A percentile compares a stretch with the other conserved stretches of the same genome.
Evolutionary conservation across 2,113 vertebrate species (phyloP).

Genomic region (Xiphophorus maculatus): DNA sequence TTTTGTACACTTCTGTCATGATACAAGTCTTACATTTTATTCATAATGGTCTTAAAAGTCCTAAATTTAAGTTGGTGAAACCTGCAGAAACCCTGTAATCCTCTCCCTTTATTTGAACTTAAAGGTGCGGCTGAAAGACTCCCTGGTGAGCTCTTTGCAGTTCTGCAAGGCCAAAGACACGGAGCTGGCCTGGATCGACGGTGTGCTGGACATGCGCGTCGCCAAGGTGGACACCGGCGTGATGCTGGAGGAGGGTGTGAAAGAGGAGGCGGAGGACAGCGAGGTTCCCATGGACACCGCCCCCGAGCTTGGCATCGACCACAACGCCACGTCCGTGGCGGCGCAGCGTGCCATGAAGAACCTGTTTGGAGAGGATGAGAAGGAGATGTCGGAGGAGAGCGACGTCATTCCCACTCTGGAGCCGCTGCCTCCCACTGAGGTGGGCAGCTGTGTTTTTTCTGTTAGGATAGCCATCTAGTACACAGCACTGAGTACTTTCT

Average conservation of each 20-base stretch:
- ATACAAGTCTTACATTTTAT: no score
- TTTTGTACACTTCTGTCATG: no score
- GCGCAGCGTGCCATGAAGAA: slow-evolving; percentile 94
- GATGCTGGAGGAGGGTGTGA: slow-evolving; percentile 90
- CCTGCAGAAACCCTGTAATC: no score
- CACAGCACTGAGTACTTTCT: not conserved
- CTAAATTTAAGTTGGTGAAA: no score
- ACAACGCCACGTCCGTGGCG: slow-evolving; percentile 81
- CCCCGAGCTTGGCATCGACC: slow-evolving; percentile 76
- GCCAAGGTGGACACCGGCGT: slow-evolving; percentile 97
- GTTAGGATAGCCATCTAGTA: not conserved
- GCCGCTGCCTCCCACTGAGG: slow-evolving; percentile 90
- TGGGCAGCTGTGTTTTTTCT: slow-evolving; percentile 48
- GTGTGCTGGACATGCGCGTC: slow-evolving; percentile 96
- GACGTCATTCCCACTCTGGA: slow-evolving; percentile 97
- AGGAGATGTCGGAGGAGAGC: slow-evolving; percentile 90
- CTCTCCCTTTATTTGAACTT: not conserved
- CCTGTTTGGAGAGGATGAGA: slow-evolving; percentile 93
- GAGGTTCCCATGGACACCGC: slow-evolving; percentile 87
- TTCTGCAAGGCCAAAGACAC: slow-evolving; percentile 98
- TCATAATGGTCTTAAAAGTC: no score
- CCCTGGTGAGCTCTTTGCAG: slow-evolving; percentile 96
- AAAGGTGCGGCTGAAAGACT: slow-evolving; percentile 97
- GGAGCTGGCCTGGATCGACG: slow-evolving; percentile 96
- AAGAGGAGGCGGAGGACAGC: slow-evolving; percentile 86